phyloP scores from a whole-genome alignment of 2,797 vertebrate species.

The Ctenopoma multispine region DNA sequence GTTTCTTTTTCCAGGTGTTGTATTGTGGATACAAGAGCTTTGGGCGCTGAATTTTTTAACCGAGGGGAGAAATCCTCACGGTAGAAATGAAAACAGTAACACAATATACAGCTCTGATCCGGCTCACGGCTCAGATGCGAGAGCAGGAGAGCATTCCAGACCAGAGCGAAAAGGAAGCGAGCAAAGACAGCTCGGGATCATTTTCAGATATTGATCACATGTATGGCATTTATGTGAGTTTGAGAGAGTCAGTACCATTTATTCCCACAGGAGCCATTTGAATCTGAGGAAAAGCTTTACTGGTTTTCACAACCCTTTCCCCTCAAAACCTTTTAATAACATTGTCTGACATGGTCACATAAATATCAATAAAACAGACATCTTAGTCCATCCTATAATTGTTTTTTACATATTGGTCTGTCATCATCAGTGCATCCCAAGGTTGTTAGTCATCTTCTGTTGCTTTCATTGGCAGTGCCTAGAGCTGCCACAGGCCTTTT shows the following conservation, averaged over 20 bases:
- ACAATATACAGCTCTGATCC: conserved; percentile 82
- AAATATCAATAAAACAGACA: conserved; percentile 49
- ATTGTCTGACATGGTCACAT: conserved; percentile 31
- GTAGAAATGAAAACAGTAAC: conserved; percentile 87
- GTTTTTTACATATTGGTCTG: conserved; percentile 7
- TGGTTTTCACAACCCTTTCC: conserved; percentile 17
- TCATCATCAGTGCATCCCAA: conserved; percentile 35
- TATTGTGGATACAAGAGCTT: conserved; percentile 88
- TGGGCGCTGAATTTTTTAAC: conserved; percentile 80
- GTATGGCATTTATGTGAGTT: conserved; percentile 26
- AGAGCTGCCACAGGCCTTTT: conserved; percentile 33
- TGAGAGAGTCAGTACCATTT: neutral
- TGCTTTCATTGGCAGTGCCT: conserved; percentile 46
- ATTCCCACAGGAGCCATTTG: conserved; percentile 14
- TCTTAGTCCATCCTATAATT: conserved; percentile 19
- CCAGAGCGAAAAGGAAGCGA: conserved; percentile 21
- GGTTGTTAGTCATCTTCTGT: conserved; percentile 33
- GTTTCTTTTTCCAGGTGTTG: conserved; percentile 89
- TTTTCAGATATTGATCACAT: conserved; percentile 59
- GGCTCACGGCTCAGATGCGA: conserved; percentile 68
- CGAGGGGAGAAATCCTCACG: conserved; percentile 81
- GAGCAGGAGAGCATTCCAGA: conserved; percentile 65
- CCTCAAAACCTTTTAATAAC: conserved; percentile 16
- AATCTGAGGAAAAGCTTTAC: conserved; percentile 8
- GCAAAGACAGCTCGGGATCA: conserved; percentile 26